phyloP scores from a whole-genome alignment of 2,888 invertebrate species.

The Plusia festucae region DNA sequence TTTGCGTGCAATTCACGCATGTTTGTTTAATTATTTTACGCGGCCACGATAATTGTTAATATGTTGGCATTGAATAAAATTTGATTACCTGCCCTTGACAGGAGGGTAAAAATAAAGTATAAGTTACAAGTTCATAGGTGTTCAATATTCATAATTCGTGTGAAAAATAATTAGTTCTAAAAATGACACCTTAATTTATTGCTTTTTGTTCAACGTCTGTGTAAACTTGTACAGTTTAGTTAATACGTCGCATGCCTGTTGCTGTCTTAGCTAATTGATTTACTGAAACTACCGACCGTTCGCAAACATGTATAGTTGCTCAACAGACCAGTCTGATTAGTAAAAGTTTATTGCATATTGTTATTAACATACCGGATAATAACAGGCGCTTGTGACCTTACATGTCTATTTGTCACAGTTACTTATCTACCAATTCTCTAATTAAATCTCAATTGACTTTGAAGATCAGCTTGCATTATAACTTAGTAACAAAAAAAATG shows the following conservation, averaged over 20 bases:
- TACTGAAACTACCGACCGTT: slow-evolving; percentile 11
- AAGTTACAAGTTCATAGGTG: neutral
- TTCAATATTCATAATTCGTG: neutral
- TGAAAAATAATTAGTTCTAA: neutral
- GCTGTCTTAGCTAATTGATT: slow-evolving; percentile 7
- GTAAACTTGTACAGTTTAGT: neutral
- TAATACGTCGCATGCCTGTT: slow-evolving; percentile 2
- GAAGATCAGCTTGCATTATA: neutral
- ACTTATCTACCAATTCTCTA: neutral
- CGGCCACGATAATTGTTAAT: too few species aligned
- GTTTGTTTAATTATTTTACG: too few species aligned
- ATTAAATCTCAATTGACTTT: neutral
- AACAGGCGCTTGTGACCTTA: slow-evolving; percentile 9
- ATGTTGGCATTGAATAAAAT: too few species aligned
- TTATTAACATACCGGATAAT: slow-evolving; percentile 22
- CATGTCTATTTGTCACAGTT: neutral
- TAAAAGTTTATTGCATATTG: slow-evolving; percentile 28
- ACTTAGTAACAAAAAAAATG: too few species aligned
- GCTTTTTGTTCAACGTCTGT: neutral
- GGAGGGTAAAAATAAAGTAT: too few species aligned
- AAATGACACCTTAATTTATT: neutral
- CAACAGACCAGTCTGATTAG: slow-evolving; percentile 28
- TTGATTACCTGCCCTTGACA: too few species aligned
- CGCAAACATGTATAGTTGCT: slow-evolving; percentile 15
- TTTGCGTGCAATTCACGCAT: too few species aligned